phyloP scores from a whole-genome alignment of 2,888 invertebrate species.

The Thecocarcelia acutangulata region DNA sequence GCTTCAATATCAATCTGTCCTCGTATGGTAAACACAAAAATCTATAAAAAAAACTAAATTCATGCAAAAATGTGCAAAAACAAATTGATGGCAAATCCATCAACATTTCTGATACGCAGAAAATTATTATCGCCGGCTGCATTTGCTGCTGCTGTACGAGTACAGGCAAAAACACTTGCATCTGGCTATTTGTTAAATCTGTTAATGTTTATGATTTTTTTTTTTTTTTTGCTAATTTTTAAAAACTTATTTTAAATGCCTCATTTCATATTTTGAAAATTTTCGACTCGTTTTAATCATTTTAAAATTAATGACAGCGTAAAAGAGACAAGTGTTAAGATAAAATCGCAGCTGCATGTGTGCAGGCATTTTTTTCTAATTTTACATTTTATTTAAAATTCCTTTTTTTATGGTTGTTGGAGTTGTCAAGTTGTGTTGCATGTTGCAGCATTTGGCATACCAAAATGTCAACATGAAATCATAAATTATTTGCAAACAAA shows the following conservation, averaged over 20 bases:
- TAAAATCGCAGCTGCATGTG: slow-evolving; percentile 63
- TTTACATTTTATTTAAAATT: slow-evolving; percentile 9
- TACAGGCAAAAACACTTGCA: no score
- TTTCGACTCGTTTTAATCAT: not conserved
- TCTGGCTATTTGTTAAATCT: no score
- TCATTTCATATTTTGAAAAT: not conserved
- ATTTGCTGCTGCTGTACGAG: no score
- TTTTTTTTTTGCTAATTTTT: no score
- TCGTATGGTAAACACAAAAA: no score
- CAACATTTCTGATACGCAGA: no score
- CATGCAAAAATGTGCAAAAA: no score
- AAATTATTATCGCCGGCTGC: no score
- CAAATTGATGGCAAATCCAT: no score
- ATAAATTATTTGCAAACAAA: slow-evolving; percentile 58
- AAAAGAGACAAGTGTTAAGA: slow-evolving; percentile 51
- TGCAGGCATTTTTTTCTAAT: not conserved
- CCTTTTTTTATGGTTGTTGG: slow-evolving; percentile 36
- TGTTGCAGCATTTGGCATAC: slow-evolving; percentile 62
- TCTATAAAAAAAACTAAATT: no score
- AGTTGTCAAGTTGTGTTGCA: slow-evolving; percentile 50
- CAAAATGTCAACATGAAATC: slow-evolving; percentile 66
- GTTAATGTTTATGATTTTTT: no score
- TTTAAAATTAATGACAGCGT: slow-evolving; percentile 13
- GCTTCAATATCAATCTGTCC: no score
- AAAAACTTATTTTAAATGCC: not conserved